Base-by-base conservation (phyloP, 2,113 vertebrate genomes). In the Tragelaphus scriptus region DNA sequence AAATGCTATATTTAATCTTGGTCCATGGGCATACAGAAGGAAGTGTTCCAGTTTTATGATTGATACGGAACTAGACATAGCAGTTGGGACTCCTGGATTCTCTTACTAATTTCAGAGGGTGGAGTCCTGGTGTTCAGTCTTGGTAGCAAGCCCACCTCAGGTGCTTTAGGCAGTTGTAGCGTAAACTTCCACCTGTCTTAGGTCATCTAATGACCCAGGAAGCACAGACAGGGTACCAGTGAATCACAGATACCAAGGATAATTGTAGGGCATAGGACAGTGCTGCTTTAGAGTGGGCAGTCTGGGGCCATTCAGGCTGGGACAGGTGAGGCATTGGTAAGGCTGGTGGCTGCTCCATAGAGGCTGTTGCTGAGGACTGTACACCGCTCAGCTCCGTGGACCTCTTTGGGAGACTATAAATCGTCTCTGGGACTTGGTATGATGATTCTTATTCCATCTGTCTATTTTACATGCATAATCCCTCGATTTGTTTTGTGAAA, bases 401-500 rank as follows among this genome's bases (percentile, higher is more conserved):
- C 26, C n/a, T 56, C 61, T 84, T 71, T 7, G 36, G 40, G 89
- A 92, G 49, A 95, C n/a, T 23, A 79, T 55, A 68, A 90, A 30
- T 59, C 49, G 5, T 84, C 23, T 86, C 16, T 71, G 75, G 26
- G 32, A 85, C 44, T 81, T 84, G 47, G 12, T 53, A 2, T 40
- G 85, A 2, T 40, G 85, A 88, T 94, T 98, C 55, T 94, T 94
- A 49, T 30, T 96, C 61, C 77, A 0, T 82, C 68, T 86, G 1
- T 82, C 32, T 77, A 26, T 77, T 90, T 53, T 25, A 49, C 6
- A 55, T 11, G 7, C 16, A 85, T 85, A 90, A 47, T 82, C 28
- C 30, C 56, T 85, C 91, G 25, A 53, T 92, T 81, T 89, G 49
- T 86, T 97, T 92, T 93, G 5, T 95, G 68, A 94, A 95, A 96